These are phyloP conservation scores for Cydia strobilella DNA, from an alignment of 1,140 invertebrate species.

Conservation along the genomic window DNA sequence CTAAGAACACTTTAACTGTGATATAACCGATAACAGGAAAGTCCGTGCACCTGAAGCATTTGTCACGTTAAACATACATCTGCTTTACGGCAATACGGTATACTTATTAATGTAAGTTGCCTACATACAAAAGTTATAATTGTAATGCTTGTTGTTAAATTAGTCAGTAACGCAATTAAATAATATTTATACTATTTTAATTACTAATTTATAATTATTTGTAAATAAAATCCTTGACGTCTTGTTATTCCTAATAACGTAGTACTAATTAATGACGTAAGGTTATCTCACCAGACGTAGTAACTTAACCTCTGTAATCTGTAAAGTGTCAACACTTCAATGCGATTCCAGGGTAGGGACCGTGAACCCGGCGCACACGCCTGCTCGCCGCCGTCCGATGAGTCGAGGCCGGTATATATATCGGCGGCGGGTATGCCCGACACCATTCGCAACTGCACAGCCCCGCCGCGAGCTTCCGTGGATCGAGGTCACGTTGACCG, in stretches of 20 bases:
- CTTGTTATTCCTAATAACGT: constrained; percentile 3
- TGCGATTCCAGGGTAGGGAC: constrained; percentile 70
- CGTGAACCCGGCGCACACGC: constrained; percentile 71
- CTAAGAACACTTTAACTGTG: constrained; percentile 35
- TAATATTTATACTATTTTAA: too few relatives aligned
- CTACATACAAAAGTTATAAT: not conserved
- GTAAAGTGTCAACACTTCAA: constrained; percentile 49
- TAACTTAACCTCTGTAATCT: constrained; percentile 45
- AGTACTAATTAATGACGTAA: constrained; percentile 41
- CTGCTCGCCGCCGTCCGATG: constrained; percentile 68
- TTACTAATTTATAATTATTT: too few relatives aligned
- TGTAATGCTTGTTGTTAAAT: not conserved
- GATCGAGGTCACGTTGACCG: constrained; percentile 65
- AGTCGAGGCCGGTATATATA: constrained; percentile 78
- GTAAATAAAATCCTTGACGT: not conserved
- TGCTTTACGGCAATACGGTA: not conserved
- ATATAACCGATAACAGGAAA: constrained; percentile 7
- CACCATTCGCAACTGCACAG: constrained; percentile 71
- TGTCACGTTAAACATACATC: not conserved
- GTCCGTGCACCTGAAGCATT: not conserved
- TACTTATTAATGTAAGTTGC: not conserved
- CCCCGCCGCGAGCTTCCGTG: constrained; percentile 69
- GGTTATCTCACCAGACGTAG: constrained; percentile 27
- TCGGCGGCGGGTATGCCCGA: constrained; percentile 61
- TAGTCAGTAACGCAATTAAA: too few relatives aligned